Evolutionary conservation across 2,888 invertebrate species (phyloP), one percentile per base, ranked within the genome.

Genomic region (Eristalinus aeneus): DNA sequence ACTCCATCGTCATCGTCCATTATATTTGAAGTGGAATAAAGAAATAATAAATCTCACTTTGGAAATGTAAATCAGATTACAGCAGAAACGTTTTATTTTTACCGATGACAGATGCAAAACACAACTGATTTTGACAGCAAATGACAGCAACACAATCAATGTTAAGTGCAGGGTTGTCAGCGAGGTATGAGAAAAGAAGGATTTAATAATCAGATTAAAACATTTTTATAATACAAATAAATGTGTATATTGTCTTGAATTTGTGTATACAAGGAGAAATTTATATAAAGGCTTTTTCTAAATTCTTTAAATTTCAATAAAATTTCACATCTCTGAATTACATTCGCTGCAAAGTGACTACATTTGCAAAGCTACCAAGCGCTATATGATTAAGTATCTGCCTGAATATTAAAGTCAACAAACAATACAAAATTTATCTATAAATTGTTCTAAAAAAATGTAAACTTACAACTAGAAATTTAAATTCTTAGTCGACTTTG

Each of bases 1-100:
- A 97, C 91, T 89, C 88, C 90, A 1, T 83, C 65, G 39, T 90
- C 90, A 61, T 89, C 89, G 71, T 91, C 91, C 88, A 88, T 88
- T 77, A 1, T 68, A 54, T 53, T 73, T 10, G 4, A 39, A 1
- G 4, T 2, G 11, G 12, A 23, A 6, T 5, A 32, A 20, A 2
- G 10, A 64, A 68, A 36, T 68, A 39, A 32, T 74, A 8, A 12
- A 46, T 32, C 8, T 80, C 63, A 36, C 53, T 20, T 23, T 6
- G 22, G 10, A 77, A 63, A 9, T 56, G 61, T 68, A 65, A 32
- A 64, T 8, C 12, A n/a, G 56, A 46, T 27, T 1, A 12, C 4
- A 22, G 64, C 69, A 9, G 53, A 85, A 85, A 85, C 85, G 80
- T 85, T 85, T 85, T 80, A 81, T 77, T 85, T 80, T 80, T 85